Conservation (phyloP, 2,797 vertebrate genomes). For the Diglossa cyanea region DNA sequence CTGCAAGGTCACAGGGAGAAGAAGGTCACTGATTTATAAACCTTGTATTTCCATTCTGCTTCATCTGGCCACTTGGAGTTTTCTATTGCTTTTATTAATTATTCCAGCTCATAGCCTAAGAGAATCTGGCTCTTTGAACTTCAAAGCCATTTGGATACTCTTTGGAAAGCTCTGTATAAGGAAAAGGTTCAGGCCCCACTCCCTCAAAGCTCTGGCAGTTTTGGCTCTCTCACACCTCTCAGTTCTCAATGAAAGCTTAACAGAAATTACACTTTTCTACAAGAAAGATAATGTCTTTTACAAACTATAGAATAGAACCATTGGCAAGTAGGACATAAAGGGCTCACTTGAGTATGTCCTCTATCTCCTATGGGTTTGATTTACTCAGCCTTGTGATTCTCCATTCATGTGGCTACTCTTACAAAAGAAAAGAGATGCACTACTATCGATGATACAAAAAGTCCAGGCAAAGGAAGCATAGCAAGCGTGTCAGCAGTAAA, state of each 20-base stretch:
- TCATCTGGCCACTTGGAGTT: not conserved
- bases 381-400: constrained; percentile 1
- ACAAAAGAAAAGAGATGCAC: not conserved
- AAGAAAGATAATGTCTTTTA: not conserved
- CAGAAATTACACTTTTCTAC: not conserved
- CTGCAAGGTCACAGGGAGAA: not conserved
- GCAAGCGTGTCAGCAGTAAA: not conserved
- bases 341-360: not conserved
- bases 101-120: not conserved
- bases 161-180: not conserved
- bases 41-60: not conserved
- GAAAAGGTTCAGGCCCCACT: not conserved
- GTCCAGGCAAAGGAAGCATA: not conserved
- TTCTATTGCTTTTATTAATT: constrained; percentile 24
- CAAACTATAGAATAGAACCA: constrained; percentile 12
- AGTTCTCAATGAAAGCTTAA: not conserved
- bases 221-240: not conserved
- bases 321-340: constrained; percentile 1
- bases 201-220: constrained; percentile 35
- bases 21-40: not conserved
- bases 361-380: constrained; percentile 13
- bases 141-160: constrained; percentile 9
- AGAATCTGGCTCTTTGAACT: constrained; percentile 21
- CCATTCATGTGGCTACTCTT: not conserved
- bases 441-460: not conserved